These are phyloP conservation scores for Odocoileus hemionus DNA, from an alignment of 2,113 vertebrate genomes.

Conservation along the genomic window DNA sequence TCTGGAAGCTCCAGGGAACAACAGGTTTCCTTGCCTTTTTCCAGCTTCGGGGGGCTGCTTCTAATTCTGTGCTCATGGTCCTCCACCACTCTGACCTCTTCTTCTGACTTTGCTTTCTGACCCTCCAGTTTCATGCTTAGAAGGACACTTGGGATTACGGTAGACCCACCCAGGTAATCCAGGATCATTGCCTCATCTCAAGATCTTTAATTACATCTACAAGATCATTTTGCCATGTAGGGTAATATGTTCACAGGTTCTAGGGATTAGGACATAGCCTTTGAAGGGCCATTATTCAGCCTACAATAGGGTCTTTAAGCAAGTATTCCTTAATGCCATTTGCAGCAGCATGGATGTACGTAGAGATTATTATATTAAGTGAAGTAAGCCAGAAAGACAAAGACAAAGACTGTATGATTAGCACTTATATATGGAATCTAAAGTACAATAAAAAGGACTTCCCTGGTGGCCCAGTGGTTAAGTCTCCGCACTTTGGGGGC, in stretches of 20 bases:
- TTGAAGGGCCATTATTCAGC: neutral
- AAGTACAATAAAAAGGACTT: neutral
- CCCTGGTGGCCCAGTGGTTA: neutral
- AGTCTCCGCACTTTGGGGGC: neutral
- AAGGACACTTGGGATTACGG: neutral
- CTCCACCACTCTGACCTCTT: neutral
- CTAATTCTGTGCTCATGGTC: neutral
- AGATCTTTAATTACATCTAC: neutral
- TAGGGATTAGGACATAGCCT: neutral
- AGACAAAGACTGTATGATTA: neutral
- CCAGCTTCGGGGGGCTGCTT: neutral
- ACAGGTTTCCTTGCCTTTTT: neutral
- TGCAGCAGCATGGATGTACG: neutral
- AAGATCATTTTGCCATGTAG: neutral
- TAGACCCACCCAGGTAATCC: neutral
- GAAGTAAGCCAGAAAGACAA: neutral
- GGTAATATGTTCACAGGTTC: neutral
- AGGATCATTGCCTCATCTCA: neutral
- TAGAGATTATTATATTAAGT: neutral
- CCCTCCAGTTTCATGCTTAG: neutral
- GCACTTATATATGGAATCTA: neutral
- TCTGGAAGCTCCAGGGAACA: neutral
- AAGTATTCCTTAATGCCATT: neutral
- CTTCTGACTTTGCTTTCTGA: neutral
- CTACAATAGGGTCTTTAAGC: neutral